Evolutionary conservation across 1,140 invertebrate species (phyloP).

Genomic region (Diabrotica virgifera): DNA sequence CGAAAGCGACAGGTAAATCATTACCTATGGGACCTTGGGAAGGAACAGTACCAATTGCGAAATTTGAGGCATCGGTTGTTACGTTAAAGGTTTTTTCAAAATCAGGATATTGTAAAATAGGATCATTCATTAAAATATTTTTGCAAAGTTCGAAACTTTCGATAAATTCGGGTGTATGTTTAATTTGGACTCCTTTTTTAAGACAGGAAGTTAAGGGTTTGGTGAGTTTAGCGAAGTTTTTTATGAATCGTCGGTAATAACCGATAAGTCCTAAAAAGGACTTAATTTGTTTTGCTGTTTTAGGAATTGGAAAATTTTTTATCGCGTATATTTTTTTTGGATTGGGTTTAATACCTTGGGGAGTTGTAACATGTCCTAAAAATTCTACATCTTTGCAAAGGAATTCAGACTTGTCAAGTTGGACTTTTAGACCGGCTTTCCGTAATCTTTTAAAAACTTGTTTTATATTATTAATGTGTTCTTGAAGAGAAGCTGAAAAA

Average conservation of each 20-base stretch:
- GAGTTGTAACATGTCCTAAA: constrained; percentile 32
- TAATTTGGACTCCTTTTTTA: constrained; percentile 19
- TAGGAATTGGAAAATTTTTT: constrained; percentile 31
- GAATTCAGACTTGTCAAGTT: not conserved
- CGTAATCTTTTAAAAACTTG: too few species aligned
- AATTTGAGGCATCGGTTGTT: too few species aligned
- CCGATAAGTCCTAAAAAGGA: constrained; percentile 32
- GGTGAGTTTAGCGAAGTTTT: constrained; percentile 35
- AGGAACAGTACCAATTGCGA: too few species aligned
- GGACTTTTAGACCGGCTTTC: not conserved
- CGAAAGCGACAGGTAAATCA: too few species aligned
- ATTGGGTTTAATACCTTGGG: constrained; percentile 28
- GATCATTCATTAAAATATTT: too few species aligned
- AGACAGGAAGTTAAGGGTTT: constrained; percentile 31
- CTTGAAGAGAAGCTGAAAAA: constrained; percentile 6
- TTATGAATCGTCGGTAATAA: constrained; percentile 38
- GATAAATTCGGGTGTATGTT: too few species aligned
- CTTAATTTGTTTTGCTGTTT: constrained; percentile 37
- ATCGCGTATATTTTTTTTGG: constrained; percentile 24
- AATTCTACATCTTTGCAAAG: constrained; percentile 24
- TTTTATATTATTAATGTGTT: constrained; percentile 13
- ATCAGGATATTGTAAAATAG: too few species aligned
- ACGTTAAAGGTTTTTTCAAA: too few species aligned
- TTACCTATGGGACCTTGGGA: too few species aligned
- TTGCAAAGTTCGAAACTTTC: too few species aligned